Evolutionary conservation across 2,797 vertebrate species (phyloP), one percentile per base, ranked within the genome.

Genomic region (Hemibagrus guttatus): DNA sequence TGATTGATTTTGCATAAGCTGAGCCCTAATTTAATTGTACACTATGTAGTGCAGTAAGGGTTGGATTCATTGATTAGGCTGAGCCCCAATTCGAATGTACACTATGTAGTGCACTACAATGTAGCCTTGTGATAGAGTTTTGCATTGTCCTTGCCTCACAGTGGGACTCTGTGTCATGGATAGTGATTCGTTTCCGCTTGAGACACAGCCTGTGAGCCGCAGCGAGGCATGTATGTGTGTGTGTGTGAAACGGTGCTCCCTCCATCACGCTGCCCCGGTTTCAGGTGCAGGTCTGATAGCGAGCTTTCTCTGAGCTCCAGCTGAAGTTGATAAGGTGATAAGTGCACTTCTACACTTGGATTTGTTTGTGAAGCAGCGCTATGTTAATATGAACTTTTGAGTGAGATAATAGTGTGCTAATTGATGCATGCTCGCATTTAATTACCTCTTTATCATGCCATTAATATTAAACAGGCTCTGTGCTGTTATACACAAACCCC

Each of bases 351-450:
- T 66, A 21, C 21, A 72, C 81, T 54, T 19, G 31, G 68, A 83
- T 66, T 66, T 75, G 59, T 76, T 82, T 75, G 80, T 26, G 54
- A 66, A 75, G 58, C 69, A 28, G 58, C 23, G 8, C 61, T 66
- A 87, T 83, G 85, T 83, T 82, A 87, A 87, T 83, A 64, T 86
- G 79, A 83, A 86, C 71, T 76, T 87, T 72, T 54, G n/a, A 46
- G 26, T 52, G 19, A 83, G 86, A 81, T 87, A 87, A 87, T 59
- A 46, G 31, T 54, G 81, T 58, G 72, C 71, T 86, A 83, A 86
- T 86, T 75, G 69, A 86, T 76, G 61, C 56, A 7, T 83, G 61
- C 81, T 81, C 35, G 26, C 74, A 46, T 87, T 78, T 83, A 68
- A 64, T 66, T 83, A 83, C 31, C 71, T 75, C 81, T 87, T 83